phyloP scores from a whole-genome alignment of 2,113 vertebrate species.

The Thamnophis sirtalis region DNA sequence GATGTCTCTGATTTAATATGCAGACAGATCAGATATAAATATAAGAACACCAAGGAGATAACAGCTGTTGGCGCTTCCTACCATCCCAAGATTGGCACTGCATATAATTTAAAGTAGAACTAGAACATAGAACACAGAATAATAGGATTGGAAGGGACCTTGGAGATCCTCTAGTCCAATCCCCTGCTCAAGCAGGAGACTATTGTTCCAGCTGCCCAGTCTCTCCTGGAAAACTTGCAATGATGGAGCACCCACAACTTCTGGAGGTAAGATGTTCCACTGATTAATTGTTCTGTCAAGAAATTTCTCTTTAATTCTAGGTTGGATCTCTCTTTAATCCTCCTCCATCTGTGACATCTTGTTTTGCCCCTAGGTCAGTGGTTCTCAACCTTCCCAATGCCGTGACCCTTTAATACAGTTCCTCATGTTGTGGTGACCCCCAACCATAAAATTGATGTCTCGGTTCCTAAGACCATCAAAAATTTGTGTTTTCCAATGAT shows the following conservation, averaged over 20 bases:
- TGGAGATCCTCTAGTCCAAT: background rate
- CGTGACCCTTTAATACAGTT: no score
- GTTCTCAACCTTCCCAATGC: no score
- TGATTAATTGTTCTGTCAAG: background rate
- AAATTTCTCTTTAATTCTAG: background rate
- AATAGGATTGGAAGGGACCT: background rate
- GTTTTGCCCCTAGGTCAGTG: background rate
- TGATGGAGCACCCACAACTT: background rate
- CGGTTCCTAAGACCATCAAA: no score
- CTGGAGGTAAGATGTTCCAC: background rate
- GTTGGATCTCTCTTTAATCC: background rate
- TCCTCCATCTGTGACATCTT: background rate
- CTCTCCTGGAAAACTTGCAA: background rate
- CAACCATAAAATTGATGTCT: no score
- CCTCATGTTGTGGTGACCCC: no score
- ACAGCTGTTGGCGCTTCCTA: background rate
- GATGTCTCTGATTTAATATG: background rate
- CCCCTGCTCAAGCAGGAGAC: background rate
- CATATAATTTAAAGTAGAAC: background rate
- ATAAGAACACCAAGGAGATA: background rate
- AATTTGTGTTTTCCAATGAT: no score
- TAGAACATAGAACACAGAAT: no score
- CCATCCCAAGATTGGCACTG: background rate
- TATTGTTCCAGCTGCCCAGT: background rate
- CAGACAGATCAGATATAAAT: background rate